Evolutionary conservation across 2,113 vertebrate species (phyloP), one percentile per base, ranked within the genome.

Genomic region (Onychostoma macrolepis): DNA sequence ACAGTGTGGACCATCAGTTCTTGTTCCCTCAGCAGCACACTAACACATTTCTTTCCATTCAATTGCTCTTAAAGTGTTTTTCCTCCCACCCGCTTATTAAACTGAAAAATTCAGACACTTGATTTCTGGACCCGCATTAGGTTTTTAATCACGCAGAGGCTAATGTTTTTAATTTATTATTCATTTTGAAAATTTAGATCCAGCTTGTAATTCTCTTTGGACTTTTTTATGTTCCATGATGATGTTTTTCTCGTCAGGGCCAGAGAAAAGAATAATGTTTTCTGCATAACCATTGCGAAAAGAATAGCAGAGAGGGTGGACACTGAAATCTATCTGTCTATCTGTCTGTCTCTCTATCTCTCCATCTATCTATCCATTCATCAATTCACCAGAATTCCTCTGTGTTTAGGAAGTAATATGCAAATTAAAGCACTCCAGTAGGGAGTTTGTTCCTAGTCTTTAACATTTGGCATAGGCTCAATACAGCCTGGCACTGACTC

Each of bases 151-250:
- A 90, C 58, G 56, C 87, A 90, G 89, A 90, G 89, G 89, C 90
- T 91, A 91, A 93, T 93, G 93, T 89, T 91, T 94, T 90, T 90
- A 91, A 94, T 93, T 92, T 94, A 94, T 93, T 89, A 87, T 92
- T 89, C 89, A 89, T 93, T 94, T 92, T 83, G 88, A 82, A 93
- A 88, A 88, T 90, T 90, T 86, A 67, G 43, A 85, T 88, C 75
- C 0, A 83, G 78, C 89, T 90, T 65, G 75, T 91, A 91, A 92
- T 91, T 80, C 53, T 78, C 90, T 38, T 90, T 83, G 77, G 91
- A 90, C 82, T 80, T 89, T 69, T 91, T 88, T 85, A 43, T 80
- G 85, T 80, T 78, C 67, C 83, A 69, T 85, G 85, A 83, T 82
- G 48, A 65, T 80, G 58, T 85, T 89, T 85, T 89, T 89, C 85